Evolutionary conservation across 2,888 invertebrate species (phyloP), one percentile per base, ranked within the genome.

Genomic region (Spodoptera picta): DNA sequence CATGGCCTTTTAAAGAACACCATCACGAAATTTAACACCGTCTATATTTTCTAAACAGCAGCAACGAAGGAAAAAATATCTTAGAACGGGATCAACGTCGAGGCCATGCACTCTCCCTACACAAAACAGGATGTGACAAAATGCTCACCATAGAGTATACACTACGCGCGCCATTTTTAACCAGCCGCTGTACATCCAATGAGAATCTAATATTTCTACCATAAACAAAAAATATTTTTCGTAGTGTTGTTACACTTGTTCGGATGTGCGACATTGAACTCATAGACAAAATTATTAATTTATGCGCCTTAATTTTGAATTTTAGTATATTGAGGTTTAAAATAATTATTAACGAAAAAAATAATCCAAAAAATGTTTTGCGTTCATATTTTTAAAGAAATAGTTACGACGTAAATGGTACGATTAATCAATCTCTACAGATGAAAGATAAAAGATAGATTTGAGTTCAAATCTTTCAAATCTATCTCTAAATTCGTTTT

Each of bases 1-100:
- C 95, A 95, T 95, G 92, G 95, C 95, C 95, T 94, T 90, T 91
- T 94, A 88, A 87, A 88, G 90, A 91, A 90, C 94, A 95, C 92
- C 95, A 95, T 95, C 90, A 94, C 95, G 93, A 94, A 92, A 88
- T 87, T 87, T 92, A 89, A 88, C 85, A 86, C 83, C 73, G 84
- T 86, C 86, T 88, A 89, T 90, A 90, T 87, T 89, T 87, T 90
- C 85, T 87, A 87, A 78, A 88, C 88, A 89, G 84, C 83, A 82
- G 88, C 88, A 85, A 89, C 84, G 85, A 86, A 75, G 82, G 82
- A 88, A 87, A 27, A 87, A 88, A 87, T 87, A 86, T 90, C 87
- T 90, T 88, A 88, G 85, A 92, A 89, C 89, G 85, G 87, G 89
- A 90, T 89, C 89, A 87, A 90, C 90, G 87, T 88, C 90, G 91